phyloP scores from a whole-genome alignment of 2,888 invertebrate genomes.

The Pegoplata infirma region DNA sequence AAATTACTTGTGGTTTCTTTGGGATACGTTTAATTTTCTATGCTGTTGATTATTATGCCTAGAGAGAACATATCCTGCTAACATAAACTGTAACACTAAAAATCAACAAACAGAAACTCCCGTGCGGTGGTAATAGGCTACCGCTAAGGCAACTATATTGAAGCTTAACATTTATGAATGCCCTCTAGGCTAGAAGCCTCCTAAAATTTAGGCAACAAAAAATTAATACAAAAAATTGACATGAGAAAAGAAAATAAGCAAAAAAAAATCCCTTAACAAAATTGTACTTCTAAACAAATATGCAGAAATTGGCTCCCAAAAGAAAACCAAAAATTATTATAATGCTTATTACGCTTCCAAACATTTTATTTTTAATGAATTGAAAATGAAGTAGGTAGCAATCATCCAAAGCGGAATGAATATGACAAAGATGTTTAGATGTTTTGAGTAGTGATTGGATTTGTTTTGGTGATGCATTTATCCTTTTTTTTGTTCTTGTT shows the following conservation, averaged over 20 bases:
- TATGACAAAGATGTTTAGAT: background rate
- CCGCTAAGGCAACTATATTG: background rate
- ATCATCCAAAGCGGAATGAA: background rate
- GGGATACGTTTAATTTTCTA: no score
- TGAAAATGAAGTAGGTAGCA: background rate
- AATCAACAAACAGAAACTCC: background rate
- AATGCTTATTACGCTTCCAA: conserved; percentile 38
- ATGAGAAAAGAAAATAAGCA: background rate
- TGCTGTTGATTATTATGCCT: no score
- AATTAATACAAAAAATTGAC: background rate
- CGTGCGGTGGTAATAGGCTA: background rate
- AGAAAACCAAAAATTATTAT: conserved; percentile 18
- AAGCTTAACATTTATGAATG: background rate
- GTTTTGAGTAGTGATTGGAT: conserved; percentile 7
- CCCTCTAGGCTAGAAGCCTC: background rate
- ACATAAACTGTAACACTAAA: background rate
- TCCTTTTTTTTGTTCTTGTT: background rate
- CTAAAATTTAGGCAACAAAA: background rate
- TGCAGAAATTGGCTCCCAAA: conserved; percentile 21
- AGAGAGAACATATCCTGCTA: no score
- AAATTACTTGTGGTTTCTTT: no score
- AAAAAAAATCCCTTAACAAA: background rate
- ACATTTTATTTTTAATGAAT: background rate
- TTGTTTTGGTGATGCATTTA: background rate
- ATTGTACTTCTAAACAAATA: background rate